Conservation (phyloP, 2,888 invertebrate genomes). For the Autographa gamma region DNA sequence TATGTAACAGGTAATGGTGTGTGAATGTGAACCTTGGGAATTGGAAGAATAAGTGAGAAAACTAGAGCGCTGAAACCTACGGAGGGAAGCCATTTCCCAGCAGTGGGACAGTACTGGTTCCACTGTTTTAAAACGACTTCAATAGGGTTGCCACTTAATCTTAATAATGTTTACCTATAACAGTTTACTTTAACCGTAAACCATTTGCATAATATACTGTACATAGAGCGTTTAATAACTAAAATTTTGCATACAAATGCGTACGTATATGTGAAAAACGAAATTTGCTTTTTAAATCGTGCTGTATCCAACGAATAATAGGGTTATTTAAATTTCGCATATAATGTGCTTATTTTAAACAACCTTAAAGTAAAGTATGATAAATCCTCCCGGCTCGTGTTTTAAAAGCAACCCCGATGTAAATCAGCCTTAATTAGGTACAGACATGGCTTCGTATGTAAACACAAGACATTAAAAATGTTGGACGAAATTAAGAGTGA, state of each 20-base stretch:
- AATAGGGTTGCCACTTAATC: not conserved
- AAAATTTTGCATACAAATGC: slow-evolving; percentile 30
- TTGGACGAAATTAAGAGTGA: slow-evolving; percentile 44
- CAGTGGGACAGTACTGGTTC: too few relatives aligned
- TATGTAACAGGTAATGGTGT: too few relatives aligned
- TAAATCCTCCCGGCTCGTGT: slow-evolving; percentile 42
- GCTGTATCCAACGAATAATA: slow-evolving; percentile 21
- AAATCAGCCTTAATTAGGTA: slow-evolving; percentile 56
- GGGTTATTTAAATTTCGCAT: slow-evolving; percentile 32
- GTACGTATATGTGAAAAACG: slow-evolving; percentile 11
- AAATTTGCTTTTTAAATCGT: slow-evolving; percentile 31
- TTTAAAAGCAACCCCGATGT: slow-evolving; percentile 48
- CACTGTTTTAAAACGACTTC: too few relatives aligned
- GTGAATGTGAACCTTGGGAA: too few relatives aligned
- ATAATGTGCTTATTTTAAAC: slow-evolving; percentile 34
- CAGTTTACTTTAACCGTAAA: not conserved
- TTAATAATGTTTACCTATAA: not conserved
- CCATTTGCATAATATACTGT: slow-evolving; percentile 23
- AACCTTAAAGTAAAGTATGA: slow-evolving; percentile 34
- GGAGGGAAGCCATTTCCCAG: too few relatives aligned
- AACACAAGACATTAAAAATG: slow-evolving; percentile 48
- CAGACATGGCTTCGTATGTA: slow-evolving; percentile 49
- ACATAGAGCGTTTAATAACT: not conserved
- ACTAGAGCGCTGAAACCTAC: too few relatives aligned
- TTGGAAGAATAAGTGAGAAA: too few relatives aligned